Evolutionary conservation across 2,113 vertebrate species (phyloP).

Genomic region (Procavia capensis): DNA sequence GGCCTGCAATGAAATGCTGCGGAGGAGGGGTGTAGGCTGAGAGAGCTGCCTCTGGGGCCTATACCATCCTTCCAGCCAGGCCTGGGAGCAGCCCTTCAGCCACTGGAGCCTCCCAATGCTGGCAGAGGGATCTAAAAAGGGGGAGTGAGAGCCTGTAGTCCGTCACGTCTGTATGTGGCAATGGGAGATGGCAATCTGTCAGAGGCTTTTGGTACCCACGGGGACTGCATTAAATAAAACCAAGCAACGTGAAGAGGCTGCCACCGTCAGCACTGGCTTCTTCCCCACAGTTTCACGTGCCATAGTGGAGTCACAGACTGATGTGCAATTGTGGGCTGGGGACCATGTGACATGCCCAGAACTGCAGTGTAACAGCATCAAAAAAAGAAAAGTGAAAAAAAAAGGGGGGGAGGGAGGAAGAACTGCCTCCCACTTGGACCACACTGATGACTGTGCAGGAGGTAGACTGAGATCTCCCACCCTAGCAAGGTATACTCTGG

Average conservation of each 20-base stretch:
- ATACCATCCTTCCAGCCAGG: not conserved
- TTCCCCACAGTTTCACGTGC: constrained; percentile 62
- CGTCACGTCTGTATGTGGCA: not conserved
- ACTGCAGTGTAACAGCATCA: constrained; percentile 32
- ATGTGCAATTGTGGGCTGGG: not conserved
- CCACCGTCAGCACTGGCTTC: constrained; percentile 61
- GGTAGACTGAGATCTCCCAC: not conserved
- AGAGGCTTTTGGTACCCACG: constrained; percentile 23
- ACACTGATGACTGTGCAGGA: not conserved
- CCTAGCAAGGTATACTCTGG: not conserved
- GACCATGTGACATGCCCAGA: constrained; percentile 27
- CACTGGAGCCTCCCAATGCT: not conserved
- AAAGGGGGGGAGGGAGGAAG: not conserved
- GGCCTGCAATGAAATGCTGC: not conserved
- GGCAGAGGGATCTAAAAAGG: not conserved
- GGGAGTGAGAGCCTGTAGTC: not conserved
- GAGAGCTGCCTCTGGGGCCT: not conserved
- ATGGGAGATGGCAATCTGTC: constrained; percentile 36
- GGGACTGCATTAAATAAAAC: constrained; percentile 50
- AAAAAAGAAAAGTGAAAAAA: constrained; percentile 22
- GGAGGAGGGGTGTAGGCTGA: not conserved
- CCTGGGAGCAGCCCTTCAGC: not conserved
- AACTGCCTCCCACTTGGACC: not conserved
- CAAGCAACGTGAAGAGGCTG: constrained; percentile 33
- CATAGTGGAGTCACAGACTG: not conserved